A percentile compares a stretch with the other conserved stretches of the same genome.
Evolutionary conservation across 2,888 invertebrate genomes (phyloP).

Genomic region (Drosophila paracracens): DNA sequence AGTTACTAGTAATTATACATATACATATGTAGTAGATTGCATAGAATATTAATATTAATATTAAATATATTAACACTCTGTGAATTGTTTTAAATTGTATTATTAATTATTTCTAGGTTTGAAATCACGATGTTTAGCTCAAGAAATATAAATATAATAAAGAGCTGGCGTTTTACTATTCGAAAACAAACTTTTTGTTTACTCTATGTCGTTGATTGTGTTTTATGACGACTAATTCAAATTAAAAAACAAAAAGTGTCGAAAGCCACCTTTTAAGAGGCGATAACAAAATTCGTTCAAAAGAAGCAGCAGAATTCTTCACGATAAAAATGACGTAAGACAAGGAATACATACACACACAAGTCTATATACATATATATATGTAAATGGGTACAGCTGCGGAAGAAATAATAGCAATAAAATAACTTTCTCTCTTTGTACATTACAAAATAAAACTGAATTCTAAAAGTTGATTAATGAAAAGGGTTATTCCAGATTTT

Average conservation of each 20-base stretch:
- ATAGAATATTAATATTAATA: too few species aligned
- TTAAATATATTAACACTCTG: not conserved
- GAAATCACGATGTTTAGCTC: not conserved
- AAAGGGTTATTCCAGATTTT: not conserved
- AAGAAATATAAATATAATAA: not conserved
- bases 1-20: not conserved
- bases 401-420: not conserved
- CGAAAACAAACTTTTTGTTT: not conserved
- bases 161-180: not conserved
- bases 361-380: not conserved
- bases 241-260: not conserved
- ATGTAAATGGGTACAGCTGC: not conserved
- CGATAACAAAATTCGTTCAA: not conserved
- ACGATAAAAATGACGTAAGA: constrained; percentile 52
- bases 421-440: not conserved
- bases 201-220: not conserved
- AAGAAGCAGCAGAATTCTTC: constrained; percentile 24
- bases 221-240: not conserved
- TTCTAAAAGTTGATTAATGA: not conserved
- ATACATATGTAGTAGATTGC: not conserved
- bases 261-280: not conserved
- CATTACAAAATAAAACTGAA: not conserved
- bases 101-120: not conserved
- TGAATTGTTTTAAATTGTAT: not conserved
- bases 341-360: constrained; percentile 1